A percentile compares a stretch with the other conserved stretches of the same genome.
These are phyloP conservation scores for Muscidifurax raptorellus DNA, from an alignment of 1,140 invertebrate genomes.

Conservation along the genomic window DNA sequence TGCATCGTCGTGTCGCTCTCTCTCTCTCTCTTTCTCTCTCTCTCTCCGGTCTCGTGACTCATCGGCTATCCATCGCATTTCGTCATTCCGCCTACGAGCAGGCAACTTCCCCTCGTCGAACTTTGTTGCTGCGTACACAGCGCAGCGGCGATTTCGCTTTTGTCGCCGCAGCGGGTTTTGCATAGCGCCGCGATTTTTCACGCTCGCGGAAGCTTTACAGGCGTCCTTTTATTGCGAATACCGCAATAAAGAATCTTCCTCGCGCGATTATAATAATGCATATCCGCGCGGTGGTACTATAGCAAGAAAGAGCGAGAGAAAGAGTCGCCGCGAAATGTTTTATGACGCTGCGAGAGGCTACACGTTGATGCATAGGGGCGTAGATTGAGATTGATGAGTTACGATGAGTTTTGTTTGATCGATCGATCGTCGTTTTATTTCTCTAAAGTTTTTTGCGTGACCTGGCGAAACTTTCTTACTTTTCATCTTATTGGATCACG, in stretches of 20 bases:
- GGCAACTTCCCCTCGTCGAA: neutral
- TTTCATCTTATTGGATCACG: slow-evolving; percentile 1
- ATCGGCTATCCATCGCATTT: slow-evolving; percentile 36
- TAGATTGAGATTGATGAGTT: slow-evolving; percentile 41
- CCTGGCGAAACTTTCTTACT: neutral
- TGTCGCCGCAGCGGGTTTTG: neutral
- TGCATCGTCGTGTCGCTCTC: neutral
- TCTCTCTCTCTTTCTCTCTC: neutral
- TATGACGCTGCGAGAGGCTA: neutral
- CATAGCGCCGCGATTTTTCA: slow-evolving; percentile 23
- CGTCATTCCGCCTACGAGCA: neutral
- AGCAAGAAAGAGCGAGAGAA: neutral
- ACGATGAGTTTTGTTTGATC: neutral
- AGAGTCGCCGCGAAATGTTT: slow-evolving; percentile 8
- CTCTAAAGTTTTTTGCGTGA: slow-evolving; percentile 4
- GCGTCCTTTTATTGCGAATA: slow-evolving; percentile 24
- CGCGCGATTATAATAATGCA: slow-evolving; percentile 13
- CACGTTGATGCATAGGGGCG: slow-evolving; percentile 2
- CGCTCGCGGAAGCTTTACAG: neutral
- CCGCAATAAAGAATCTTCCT: slow-evolving; percentile 14
- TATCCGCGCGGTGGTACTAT: neutral
- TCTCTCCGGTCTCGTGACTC: slow-evolving; percentile 28
- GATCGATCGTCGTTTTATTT: slow-evolving; percentile 5
- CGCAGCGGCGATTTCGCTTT: neutral
- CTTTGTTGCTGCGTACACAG: neutral